These are phyloP conservation scores for Dipodomys spectabilis DNA, from an alignment of 2,113 vertebrate species.

Conservation along the genomic window DNA sequence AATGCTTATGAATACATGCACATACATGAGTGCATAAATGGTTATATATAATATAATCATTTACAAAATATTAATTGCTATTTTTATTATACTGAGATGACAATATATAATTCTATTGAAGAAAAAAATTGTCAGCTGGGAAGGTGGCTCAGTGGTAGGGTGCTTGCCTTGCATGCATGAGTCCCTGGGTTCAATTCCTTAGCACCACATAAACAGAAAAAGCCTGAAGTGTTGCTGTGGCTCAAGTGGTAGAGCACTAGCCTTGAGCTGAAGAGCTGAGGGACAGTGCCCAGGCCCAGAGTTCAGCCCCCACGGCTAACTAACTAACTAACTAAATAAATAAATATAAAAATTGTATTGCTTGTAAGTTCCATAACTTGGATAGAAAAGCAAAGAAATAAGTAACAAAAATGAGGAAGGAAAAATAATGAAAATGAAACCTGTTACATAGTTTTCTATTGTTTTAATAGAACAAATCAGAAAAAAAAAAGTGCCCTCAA, in stretches of 20 bases:
- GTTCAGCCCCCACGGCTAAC: no score
- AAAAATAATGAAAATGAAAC: slow-evolving; percentile 6
- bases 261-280: no score
- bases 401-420: neutral
- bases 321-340: no score
- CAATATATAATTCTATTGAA: neutral
- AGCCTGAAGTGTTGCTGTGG: no score
- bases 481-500: neutral
- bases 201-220: no score
- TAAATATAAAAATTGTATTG: no score
- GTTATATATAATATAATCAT: neutral
- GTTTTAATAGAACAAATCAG: neutral
- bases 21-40: neutral
- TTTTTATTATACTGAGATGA: neutral
- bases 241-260: no score
- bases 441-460: neutral
- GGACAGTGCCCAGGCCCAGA: no score
- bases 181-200: no score
- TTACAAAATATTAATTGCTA: neutral
- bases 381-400: neutral
- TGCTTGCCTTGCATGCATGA: no score
- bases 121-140: neutral
- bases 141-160: no score
- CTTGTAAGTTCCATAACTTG: neutral
- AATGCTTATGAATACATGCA: neutral